Percentiles rank a stretch among this genome's conserved stretches.
These are phyloP conservation scores for Myathropa florea DNA, from an alignment of 2,888 invertebrate species.

Conservation along the genomic window DNA sequence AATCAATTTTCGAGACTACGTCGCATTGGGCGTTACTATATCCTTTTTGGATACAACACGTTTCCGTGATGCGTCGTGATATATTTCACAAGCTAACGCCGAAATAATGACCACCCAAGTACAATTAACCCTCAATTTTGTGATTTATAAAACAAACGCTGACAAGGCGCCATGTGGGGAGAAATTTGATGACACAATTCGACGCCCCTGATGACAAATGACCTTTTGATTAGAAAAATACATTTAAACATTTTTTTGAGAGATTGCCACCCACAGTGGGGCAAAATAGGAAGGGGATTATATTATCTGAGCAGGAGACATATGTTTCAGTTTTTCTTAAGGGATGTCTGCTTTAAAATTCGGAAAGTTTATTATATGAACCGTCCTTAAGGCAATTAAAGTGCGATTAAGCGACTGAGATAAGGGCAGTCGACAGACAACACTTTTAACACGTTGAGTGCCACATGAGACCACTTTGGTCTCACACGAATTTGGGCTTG, in stretches of 20 bases:
- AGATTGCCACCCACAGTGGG: neutral
- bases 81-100: slow-evolving; percentile 61
- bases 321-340: neutral
- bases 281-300: neutral
- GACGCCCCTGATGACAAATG: slow-evolving; percentile 10
- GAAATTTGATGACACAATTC: slow-evolving; percentile 8
- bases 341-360: neutral
- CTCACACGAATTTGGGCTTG: too few species aligned
- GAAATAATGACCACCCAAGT: slow-evolving; percentile 54
- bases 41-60: slow-evolving; percentile 35
- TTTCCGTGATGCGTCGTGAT: slow-evolving; percentile 53
- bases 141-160: slow-evolving; percentile 50
- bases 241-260: neutral
- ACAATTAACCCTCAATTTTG: slow-evolving; percentile 33
- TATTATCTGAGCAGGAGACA: neutral
- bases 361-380: neutral
- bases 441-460: too few species aligned
- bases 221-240: slow-evolving; percentile 34
- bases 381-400: neutral
- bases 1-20: neutral
- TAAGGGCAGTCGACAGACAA: too few species aligned
- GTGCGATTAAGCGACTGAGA: neutral
- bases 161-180: slow-evolving; percentile 40
- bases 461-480: too few species aligned
- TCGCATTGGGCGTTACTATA: neutral